Percentiles rank a stretch among this genome's conserved stretches.
Evolutionary conservation across 1,140 invertebrate species (phyloP).

Genomic region (Eciton burchellii): DNA sequence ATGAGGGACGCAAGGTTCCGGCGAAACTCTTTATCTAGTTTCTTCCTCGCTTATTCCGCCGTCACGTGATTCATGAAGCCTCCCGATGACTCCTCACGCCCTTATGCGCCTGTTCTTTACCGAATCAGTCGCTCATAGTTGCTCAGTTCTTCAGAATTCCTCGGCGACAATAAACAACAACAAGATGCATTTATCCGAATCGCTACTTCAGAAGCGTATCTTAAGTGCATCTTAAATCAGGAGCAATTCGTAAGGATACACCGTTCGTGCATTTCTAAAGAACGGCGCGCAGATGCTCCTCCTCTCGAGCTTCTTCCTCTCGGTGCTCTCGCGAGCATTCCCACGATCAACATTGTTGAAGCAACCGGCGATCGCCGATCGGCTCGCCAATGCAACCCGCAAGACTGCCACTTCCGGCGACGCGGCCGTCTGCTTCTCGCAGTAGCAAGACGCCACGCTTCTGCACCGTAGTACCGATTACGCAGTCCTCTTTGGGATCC

Average conservation of each 20-base stretch:
- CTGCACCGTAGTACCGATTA: conserved; percentile 29
- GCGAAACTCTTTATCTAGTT: no score
- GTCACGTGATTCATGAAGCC: no score
- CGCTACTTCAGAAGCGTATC: not conserved
- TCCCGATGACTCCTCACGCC: no score
- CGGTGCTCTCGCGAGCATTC: conserved; percentile 30
- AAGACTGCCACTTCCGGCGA: conserved; percentile 61
- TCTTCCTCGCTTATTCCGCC: no score
- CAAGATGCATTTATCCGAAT: conserved; percentile 10
- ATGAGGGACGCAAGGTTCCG: not conserved
- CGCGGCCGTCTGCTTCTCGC: not conserved
- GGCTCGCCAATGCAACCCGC: conserved; percentile 41
- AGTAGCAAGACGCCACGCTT: conserved; percentile 53
- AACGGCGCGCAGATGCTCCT: conserved; percentile 16
- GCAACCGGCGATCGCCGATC: conserved; percentile 45
- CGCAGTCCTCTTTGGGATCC: conserved; percentile 38
- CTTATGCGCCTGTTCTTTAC: no score
- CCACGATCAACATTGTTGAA: conserved; percentile 49
- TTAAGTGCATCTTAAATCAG: not conserved
- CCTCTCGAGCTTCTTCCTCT: conserved; percentile 2
- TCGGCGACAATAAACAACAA: not conserved
- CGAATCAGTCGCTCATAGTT: no score
- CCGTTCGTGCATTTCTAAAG: conserved; percentile 11
- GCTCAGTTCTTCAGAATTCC: conserved; percentile 5
- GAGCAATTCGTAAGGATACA: conserved; percentile 19